phyloP scores from a whole-genome alignment of 2,797 vertebrate species.

The Tragelaphus eurycerus region DNA sequence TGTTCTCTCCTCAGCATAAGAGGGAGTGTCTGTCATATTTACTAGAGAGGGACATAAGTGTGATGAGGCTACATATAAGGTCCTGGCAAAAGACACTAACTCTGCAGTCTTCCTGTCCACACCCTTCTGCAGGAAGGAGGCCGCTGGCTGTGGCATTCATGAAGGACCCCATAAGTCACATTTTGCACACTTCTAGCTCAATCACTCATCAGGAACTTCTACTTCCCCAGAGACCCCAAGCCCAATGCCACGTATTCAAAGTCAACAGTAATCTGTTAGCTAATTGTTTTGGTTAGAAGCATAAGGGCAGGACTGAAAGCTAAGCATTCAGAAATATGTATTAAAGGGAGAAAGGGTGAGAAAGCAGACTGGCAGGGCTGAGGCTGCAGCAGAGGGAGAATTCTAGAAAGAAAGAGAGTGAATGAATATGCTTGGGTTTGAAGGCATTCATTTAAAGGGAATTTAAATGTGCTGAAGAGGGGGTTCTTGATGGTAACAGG shows the following conservation, averaged over 20 bases:
- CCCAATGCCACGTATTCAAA: not conserved
- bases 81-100: slow-evolving; percentile 26
- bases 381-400: not conserved
- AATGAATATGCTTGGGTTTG: not conserved
- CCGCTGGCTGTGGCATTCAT: not conserved
- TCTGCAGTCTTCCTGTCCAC: slow-evolving; percentile 8
- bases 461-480: not conserved
- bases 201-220: not conserved
- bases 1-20: not conserved
- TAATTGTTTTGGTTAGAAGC: not conserved
- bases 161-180: not conserved
- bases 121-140: not conserved
- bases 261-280: not conserved
- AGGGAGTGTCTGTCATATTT: not conserved
- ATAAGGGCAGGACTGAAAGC: not conserved
- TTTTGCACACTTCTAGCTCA: not conserved
- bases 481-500: not conserved
- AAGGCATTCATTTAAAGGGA: not conserved
- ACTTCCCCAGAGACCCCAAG: not conserved
- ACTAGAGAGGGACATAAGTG: not conserved
- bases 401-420: not conserved
- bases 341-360: not conserved
- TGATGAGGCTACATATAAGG: not conserved
- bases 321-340: not conserved
- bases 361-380: not conserved